Conservation (phyloP, 1,140 invertebrate genomes). For the Colletes gigas region DNA sequence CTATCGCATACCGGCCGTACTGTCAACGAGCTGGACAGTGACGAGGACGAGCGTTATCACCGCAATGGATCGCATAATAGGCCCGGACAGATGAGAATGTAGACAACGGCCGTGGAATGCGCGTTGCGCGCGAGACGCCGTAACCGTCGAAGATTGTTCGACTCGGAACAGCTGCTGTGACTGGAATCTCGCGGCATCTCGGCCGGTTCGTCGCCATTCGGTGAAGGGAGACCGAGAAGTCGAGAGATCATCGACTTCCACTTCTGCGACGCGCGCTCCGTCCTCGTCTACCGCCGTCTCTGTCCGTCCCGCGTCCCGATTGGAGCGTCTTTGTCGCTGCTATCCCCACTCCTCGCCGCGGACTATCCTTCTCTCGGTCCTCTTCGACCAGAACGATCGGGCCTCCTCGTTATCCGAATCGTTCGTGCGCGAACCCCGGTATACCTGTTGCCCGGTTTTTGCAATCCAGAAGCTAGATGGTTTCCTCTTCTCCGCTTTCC, state of each 20-base stretch:
- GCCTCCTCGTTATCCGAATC: slow-evolving; percentile 53
- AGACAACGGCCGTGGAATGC: background rate
- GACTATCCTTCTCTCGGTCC: slow-evolving; percentile 33
- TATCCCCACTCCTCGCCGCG: slow-evolving; percentile 19
- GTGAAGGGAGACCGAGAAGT: slow-evolving; percentile 67
- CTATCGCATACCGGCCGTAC: background rate
- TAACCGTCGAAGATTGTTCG: slow-evolving; percentile 34
- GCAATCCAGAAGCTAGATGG: slow-evolving; percentile 37
- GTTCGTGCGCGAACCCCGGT: slow-evolving; percentile 49
- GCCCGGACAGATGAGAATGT: background rate
- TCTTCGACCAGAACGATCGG: slow-evolving; percentile 51
- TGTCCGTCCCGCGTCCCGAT: slow-evolving; percentile 24
- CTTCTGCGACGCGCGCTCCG: slow-evolving; percentile 48
- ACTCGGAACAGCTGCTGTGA: slow-evolving; percentile 59
- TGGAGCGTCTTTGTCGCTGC: too few relatives aligned
- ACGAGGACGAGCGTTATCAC: slow-evolving; percentile 8
- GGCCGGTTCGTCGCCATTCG: slow-evolving; percentile 65
- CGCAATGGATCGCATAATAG: slow-evolving; percentile 5
- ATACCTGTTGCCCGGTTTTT: slow-evolving; percentile 55
- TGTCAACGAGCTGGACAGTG: background rate
- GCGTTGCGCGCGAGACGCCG: slow-evolving; percentile 4
- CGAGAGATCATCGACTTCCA: slow-evolving; percentile 73
- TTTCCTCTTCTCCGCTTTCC: slow-evolving; percentile 33
- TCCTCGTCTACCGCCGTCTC: background rate
- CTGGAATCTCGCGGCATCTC: slow-evolving; percentile 64